phyloP scores from a whole-genome alignment of 1,140 invertebrate genomes.

The Dufourea novaeangliae region DNA sequence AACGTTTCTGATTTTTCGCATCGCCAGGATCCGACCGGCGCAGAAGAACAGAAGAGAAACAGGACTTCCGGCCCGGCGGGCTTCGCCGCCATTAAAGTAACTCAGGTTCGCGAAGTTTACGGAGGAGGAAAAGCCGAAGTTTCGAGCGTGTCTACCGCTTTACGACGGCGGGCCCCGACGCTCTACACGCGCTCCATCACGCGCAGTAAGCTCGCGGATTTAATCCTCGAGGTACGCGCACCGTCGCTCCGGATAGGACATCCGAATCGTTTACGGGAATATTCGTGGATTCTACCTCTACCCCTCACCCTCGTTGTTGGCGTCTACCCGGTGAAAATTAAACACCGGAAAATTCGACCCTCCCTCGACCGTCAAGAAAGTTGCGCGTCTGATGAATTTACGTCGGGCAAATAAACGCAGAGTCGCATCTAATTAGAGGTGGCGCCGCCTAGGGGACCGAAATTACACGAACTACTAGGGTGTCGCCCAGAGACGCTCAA shows the following conservation, averaged over 20 bases:
- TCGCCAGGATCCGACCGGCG: not conserved
- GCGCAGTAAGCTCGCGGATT: constrained; percentile 19
- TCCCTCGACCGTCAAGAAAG: constrained; percentile 17
- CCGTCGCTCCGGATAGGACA: too few species aligned
- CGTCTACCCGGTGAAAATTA: constrained; percentile 17
- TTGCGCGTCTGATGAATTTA: constrained; percentile 34
- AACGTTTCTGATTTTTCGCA: not conserved
- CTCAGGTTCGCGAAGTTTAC: constrained; percentile 68
- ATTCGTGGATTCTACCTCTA: too few species aligned
- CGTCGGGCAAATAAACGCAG: constrained; percentile 28
- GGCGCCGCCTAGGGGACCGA: not conserved
- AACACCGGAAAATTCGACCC: constrained; percentile 17
- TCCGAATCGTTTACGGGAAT: too few species aligned
- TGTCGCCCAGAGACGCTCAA: not conserved
- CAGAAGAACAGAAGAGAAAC: too few species aligned
- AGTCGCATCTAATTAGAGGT: constrained; percentile 27
- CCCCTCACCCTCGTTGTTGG: too few species aligned
- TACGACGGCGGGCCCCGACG: constrained; percentile 10
- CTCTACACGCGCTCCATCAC: constrained; percentile 38
- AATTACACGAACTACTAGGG: constrained; percentile 11
- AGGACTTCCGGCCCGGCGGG: constrained; percentile 47
- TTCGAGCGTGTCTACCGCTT: constrained; percentile 38
- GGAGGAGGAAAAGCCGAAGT: constrained; percentile 52
- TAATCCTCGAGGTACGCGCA: constrained; percentile 33
- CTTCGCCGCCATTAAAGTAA: constrained; percentile 62